Evolutionary conservation across 2,888 invertebrate genomes (phyloP), one percentile per base, ranked within the genome.

Genomic region (Mayetiola destructor): DNA sequence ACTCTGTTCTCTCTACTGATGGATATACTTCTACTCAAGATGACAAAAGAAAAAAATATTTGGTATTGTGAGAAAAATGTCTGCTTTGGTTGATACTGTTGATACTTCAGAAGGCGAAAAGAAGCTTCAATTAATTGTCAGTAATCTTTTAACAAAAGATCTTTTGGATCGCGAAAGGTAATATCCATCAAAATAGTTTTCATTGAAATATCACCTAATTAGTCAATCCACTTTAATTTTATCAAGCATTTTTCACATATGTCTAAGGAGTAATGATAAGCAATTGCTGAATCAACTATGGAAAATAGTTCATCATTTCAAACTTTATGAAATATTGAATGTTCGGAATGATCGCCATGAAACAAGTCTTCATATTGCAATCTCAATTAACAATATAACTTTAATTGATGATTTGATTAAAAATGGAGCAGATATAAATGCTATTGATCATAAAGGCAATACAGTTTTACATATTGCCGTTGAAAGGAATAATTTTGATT

Each of bases 341-440:
- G 67, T 73, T 5, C 64, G 69, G 4, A 77, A 78, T 59, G 67
- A 67, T 12, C 69, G 71, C 29, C 70, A 73, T 1, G 76, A 78
- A 60, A 77, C 77, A 0, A 71, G 75, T 0, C 63, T 80, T 4
- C 80, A 80, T 63, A 69, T 74, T 32, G 77, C 78, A 59, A 74
- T 71, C 20, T 61, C 68, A n/a, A 64, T 64, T 20, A 64, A 69
- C 54, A 65, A 67, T 2, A 56, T 65, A 0, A 65, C 67, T 32
- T 69, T 67, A 14, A n/a, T 53, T 3, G 12, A 30, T 16, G 30
- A 30, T 16, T 1, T 32, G 3, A 20, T 53, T 9, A 32, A 32
- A 12, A 18, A 29, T 56, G n/a, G 68, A 18, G 75, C 75, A 10
- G 69, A 74, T 67, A 71, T 75, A 20, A 75, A 75, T 61, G 63